Evolutionary conservation across 2,113 vertebrate genomes (phyloP), one percentile per base, ranked within the genome.

Genomic region (Dicerorhinus sumatrensis): DNA sequence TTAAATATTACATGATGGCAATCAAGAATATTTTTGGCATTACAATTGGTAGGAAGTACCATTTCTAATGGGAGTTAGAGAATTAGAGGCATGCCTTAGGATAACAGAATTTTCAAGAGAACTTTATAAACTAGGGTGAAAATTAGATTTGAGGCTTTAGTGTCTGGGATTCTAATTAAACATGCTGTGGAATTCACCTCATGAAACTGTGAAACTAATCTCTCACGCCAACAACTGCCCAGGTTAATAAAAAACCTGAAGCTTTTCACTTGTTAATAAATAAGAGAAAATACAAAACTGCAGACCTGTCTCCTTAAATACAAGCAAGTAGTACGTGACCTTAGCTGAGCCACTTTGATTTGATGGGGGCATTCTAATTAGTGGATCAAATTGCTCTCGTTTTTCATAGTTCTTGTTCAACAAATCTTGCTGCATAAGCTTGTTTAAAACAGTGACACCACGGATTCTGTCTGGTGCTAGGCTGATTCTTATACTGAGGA

Each of bases 131-230:
- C 31, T 3, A 33, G 36, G 93, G 54, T 18, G 54, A 94, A 72
- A 92, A 97, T 95, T 88, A 3, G 56, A 70, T 77, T 94, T 36
- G 11, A 23, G 81, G 6, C 17, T 84, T 96, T 54, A 91, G 48
- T 6, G 33, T 21, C 10, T 0, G 33, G 88, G 20, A 9, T 92
- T 93, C 27, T 86, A 94, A 92, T 21, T 6, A 75, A 94, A 1
- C 65, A 13, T 92, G 96, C 95, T 91, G 36, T 81, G 46, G 75
- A 94, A 77, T 67, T 84, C 46, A 87, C 70, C 79, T 97, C 54
- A 80, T 90, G 83, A 90, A 81, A 81, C 96, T 92, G 93, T 86
- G 65, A 62, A 97, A 92, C 90, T 96, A 96, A 96, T 89, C 85
- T 97, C 92, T 95, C 84, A 91, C 36, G 65, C 60, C 79, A 95